Base-by-base conservation (phyloP, 2,113 vertebrate species). In the Pygoscelis adeliae region DNA sequence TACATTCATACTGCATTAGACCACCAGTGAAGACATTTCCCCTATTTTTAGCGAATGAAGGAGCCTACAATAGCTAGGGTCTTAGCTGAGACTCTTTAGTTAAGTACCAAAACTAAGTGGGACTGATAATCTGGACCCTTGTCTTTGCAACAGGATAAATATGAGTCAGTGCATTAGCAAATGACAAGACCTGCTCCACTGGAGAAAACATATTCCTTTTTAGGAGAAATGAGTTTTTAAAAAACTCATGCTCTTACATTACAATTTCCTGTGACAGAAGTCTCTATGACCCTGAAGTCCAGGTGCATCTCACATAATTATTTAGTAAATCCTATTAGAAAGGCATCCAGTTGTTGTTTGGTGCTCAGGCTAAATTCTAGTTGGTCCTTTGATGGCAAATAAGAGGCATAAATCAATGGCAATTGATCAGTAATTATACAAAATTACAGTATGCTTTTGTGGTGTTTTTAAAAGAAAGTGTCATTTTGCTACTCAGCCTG, bases 401-500 rank as follows among this genome's bases (percentile, higher is more conserved):
- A 82, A 59, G 56, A 96, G 80, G 67, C 89, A 79, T 34, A 78
- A 96, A 93, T 94, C 91, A 76, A 88, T 77, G 59, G 77, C 80
- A 95, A 81, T 53, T 89, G 93, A 92, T 93, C 93, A 85, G 71
- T 93, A 96, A 96, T 93, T 89, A 94, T 32, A 94, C 73, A 95
- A 96, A 95, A 96, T 96, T 93, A 80, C 77, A 90, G 95, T 71
- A 89, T 90, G 82, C 83, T 94, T 93, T 96, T 91, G 87, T 94
- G 79, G 44, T 79, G 79, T 72, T 96, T 89, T 92, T 85, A 69
- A 78, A 96, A 95, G 61, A 52, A 95, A 98, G 81, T 77, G 89
- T 94, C 89, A 86, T 92, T 93, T 96, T 96, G 87, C 89, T 94
- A 90, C 70, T 94, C 89, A 55, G 74, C 62, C 65, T 97, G 83